Conservation (phyloP, 2,888 invertebrate species). For the Allolobophora icterica region DNA sequence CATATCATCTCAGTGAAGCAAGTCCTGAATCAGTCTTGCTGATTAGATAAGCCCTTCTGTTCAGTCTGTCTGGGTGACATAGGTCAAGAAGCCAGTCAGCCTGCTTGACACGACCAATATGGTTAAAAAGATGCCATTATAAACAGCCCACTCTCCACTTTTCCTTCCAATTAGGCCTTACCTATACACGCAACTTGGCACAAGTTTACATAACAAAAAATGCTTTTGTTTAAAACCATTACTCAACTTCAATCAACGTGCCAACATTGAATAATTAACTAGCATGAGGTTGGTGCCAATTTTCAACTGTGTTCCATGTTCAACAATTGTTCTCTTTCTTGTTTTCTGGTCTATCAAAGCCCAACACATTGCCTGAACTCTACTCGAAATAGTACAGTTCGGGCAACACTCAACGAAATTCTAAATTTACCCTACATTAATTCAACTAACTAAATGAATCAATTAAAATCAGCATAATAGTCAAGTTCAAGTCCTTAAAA, state of each 20-base stretch:
- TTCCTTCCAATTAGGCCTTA: neutral
- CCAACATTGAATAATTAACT: neutral
- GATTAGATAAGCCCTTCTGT: neutral
- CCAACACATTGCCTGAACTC: neutral
- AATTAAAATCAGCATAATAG: too few species aligned
- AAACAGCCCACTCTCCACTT: neutral
- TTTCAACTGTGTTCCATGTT: neutral
- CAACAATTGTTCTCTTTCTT: too few species aligned
- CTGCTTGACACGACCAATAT: neutral
- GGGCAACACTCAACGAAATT: neutral
- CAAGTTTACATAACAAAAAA: conserved; percentile 9
- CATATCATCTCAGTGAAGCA: neutral
- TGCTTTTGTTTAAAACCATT: neutral
- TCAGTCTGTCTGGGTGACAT: neutral
- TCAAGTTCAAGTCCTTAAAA: neutral
- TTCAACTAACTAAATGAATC: neutral
- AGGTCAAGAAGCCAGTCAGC: conserved; percentile 17
- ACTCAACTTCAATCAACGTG: neutral
- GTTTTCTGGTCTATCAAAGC: conserved; percentile 5
- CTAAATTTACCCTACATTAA: neutral
- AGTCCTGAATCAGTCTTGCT: conserved; percentile 14
- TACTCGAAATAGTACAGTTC: neutral
- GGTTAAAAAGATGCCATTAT: conserved; percentile 7
- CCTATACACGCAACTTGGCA: neutral
- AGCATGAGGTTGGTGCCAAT: neutral